Conservation (phyloP, 2,113 vertebrate species). For the Lanius collurio region DNA sequence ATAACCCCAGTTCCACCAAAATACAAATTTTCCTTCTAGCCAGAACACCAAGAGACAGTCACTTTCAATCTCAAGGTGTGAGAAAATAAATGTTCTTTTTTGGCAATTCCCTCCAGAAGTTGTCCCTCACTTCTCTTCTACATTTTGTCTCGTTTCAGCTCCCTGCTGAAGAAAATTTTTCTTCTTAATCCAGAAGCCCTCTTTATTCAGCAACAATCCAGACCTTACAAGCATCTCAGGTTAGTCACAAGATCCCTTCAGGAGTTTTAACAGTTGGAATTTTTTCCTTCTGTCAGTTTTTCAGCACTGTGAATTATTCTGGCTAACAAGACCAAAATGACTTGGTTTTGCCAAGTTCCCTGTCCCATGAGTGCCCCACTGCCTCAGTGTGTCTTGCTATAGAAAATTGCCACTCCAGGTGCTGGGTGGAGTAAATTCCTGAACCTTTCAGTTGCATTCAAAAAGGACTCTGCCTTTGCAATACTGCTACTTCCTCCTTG, state of each 20-base stretch:
- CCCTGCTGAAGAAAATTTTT: not conserved
- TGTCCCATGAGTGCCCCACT: accelerated
- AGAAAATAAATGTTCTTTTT: not conserved
- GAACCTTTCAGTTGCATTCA: not conserved
- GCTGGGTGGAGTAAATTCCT: not conserved
- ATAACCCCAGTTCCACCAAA: not conserved
- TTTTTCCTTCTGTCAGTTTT: not conserved
- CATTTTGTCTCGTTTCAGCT: not conserved
- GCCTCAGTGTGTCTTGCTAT: accelerated
- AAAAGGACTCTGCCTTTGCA: not conserved
- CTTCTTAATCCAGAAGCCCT: not conserved
- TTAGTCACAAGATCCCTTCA: not conserved
- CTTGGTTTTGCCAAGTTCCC: not conserved
- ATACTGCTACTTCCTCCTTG: not conserved
- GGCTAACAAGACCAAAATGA: not conserved
- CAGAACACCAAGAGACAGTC: not conserved
- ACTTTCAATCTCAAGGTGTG: not conserved
- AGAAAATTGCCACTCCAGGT: not conserved
- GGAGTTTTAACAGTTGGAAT: not conserved
- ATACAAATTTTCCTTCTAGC: not conserved
- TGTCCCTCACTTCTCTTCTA: not conserved
- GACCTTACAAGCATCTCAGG: not conserved
- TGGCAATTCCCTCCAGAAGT: not conserved
- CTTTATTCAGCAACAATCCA: not conserved
- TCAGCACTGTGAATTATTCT: not conserved